Evolutionary conservation across 2,888 invertebrate species (phyloP).

Genomic region (Drosophila affinis): DNA sequence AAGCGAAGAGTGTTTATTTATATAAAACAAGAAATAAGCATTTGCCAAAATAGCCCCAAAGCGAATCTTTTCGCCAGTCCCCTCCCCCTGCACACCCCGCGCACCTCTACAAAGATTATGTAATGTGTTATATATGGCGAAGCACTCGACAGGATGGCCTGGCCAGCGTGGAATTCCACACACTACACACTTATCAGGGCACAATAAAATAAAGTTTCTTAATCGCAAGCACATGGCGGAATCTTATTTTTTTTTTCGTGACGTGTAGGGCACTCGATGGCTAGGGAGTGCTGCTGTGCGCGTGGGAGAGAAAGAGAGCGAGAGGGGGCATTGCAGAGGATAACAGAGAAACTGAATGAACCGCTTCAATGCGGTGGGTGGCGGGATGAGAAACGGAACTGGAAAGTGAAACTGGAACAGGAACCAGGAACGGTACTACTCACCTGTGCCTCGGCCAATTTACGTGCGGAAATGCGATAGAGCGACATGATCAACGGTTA

Average conservation of each 20-base stretch:
- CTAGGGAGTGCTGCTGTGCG: slow-evolving; percentile 1
- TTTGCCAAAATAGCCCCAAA: slow-evolving; percentile 34
- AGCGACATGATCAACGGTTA: slow-evolving; percentile 85
- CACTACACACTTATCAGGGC: slow-evolving; percentile 32
- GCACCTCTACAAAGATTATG: slow-evolving; percentile 22
- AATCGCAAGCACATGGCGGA: slow-evolving; percentile 73
- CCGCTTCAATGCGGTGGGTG: not conserved
- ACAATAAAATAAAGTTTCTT: slow-evolving; percentile 47
- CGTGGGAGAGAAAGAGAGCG: slow-evolving; percentile 1
- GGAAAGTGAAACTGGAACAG: not conserved
- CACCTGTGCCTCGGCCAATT: slow-evolving; percentile 87
- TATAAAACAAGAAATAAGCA: slow-evolving; percentile 24
- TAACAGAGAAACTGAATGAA: slow-evolving; percentile 9
- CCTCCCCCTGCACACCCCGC: not conserved
- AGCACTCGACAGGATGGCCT: slow-evolving; percentile 8
- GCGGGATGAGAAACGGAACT: not conserved
- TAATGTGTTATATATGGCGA: slow-evolving; percentile 28
- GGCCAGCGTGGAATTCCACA: not conserved
- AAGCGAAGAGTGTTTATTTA: slow-evolving; percentile 23
- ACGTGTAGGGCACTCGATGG: slow-evolving; percentile 54
- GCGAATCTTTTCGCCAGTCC: slow-evolving; percentile 18
- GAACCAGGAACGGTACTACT: slow-evolving; percentile 53
- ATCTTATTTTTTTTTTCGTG: slow-evolving; percentile 54
- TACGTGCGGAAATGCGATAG: slow-evolving; percentile 87
- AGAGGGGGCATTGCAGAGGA: not conserved